Base-by-base conservation (phyloP, 2,113 vertebrate species). In the Urocynchramus pylzowi region DNA sequence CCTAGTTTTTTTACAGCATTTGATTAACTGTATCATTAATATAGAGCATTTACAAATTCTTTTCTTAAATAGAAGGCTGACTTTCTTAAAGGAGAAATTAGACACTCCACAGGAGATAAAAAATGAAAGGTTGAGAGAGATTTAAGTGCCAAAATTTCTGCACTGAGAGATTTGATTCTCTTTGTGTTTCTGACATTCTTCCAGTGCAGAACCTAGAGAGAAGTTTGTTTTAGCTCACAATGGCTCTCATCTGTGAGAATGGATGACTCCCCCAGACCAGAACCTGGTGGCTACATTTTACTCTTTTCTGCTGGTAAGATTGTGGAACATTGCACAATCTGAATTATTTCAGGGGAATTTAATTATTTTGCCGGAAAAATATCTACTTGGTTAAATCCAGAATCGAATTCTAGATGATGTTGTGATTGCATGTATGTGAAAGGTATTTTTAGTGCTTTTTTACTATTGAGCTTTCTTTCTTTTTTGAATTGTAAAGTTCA, bases 221-320 rank as follows among this genome's bases (percentile, higher is more conserved):
- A 68, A 52, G 9, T 49, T 56, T 80, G 22, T 21, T 13, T 37
- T 0, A 0, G 33, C 5, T 3, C 30, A 45, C 7, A 56, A 17
- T 35, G 13, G 1, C 8, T 80, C 20, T 65, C 28, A 18, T 57
- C 33, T 26, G 3, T 57, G n/a, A 90, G 20, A 53, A 13, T 15
- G 5, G 12, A 7, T 41, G 41, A 65, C 5, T 42, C 11, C 22
- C 13, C 16, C 11, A 84, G 60, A 64, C 10, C 31, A 77, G n/a
- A 61, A 61, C 10, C 28, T 41, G 7, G 19, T 52, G 16, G 37
- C 53, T 56, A 37, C 24, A 41, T n/a, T 75, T 91, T 53, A 59
- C 7, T 35, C 15, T 90, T 76, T 60, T n/a, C 31, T 80, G 4
- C 8, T 84, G 33, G 3, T 60, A 37, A 61, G 18, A 42, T 64